Evolutionary conservation across 2,888 invertebrate species (phyloP).

Genomic region (Ectemnius continuus): DNA sequence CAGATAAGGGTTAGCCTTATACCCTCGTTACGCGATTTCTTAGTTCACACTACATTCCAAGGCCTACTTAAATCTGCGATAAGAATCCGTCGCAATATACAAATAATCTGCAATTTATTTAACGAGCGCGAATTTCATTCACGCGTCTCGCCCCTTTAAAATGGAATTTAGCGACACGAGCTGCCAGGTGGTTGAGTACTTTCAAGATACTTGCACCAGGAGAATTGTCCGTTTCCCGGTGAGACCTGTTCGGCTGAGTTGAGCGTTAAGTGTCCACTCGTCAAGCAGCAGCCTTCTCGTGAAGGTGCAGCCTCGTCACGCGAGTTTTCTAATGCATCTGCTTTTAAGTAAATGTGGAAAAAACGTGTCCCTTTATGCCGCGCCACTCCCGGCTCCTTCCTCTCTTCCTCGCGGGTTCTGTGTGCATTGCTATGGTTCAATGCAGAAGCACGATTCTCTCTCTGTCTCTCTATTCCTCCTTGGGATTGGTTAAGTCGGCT

Average conservation of each 20-base stretch:
- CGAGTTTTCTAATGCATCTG: slow-evolving; percentile 68
- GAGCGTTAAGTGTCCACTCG: slow-evolving; percentile 16
- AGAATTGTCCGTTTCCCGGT: no score
- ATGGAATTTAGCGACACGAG: no score
- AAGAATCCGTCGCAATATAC: no score
- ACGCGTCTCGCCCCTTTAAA: no score
- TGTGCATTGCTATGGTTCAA: slow-evolving; percentile 35
- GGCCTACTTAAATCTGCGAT: no score
- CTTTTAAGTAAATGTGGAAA: slow-evolving; percentile 62
- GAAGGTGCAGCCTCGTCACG: slow-evolving; percentile 46
- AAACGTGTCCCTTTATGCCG: slow-evolving; percentile 27
- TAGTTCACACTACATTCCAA: no score
- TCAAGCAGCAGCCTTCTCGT: slow-evolving; percentile 25
- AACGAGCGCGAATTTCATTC: no score
- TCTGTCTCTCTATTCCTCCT: slow-evolving; percentile 39
- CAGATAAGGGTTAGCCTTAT: no score
- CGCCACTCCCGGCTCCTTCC: background rate
- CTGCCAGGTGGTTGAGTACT: no score
- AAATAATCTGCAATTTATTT: no score
- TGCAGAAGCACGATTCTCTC: slow-evolving; percentile 32
- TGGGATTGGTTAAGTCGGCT: slow-evolving; percentile 58
- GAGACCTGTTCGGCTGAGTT: background rate
- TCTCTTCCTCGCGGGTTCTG: slow-evolving; percentile 28
- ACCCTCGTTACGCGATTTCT: no score
- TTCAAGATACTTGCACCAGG: no score